Conservation (phyloP, 2,797 vertebrate species). For the Chelmon rostratus region DNA sequence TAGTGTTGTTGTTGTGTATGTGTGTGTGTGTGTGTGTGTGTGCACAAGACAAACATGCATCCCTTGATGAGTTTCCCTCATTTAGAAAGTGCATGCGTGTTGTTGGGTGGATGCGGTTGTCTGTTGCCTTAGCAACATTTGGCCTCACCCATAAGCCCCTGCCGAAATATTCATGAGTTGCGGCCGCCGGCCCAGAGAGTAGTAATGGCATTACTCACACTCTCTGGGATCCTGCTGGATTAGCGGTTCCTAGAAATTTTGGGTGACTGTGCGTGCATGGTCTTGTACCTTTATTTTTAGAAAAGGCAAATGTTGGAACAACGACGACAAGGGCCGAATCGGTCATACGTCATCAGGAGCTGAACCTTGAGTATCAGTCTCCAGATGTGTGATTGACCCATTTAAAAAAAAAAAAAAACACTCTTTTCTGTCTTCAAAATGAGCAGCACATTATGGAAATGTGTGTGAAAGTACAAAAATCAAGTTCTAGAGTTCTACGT, state of each 20-base stretch:
- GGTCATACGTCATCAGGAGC: neutral
- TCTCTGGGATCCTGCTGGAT: slow-evolving; percentile 7
- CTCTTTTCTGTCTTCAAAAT: neutral
- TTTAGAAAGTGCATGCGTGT: slow-evolving; percentile 27
- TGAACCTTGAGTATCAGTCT: neutral
- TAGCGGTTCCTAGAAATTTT: slow-evolving; percentile 2
- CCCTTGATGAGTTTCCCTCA: slow-evolving; percentile 42
- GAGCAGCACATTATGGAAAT: neutral
- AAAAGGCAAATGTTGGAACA: neutral
- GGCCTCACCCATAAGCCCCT: slow-evolving; percentile 17
- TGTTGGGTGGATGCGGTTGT: neutral
- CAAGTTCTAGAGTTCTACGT: neutral
- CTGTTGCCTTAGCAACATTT: slow-evolving; percentile 28
- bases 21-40: neutral
- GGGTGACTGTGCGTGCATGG: neutral
- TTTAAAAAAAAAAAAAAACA: too few relatives aligned
- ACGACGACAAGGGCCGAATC: neutral
- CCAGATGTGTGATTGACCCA: neutral
- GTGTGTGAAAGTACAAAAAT: neutral
- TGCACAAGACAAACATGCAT: neutral
- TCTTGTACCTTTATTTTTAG: neutral
- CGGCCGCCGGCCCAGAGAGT: slow-evolving; percentile 4
- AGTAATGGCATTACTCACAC: neutral
- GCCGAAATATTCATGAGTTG: slow-evolving; percentile 11
- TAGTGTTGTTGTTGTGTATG: slow-evolving; percentile 18